Evolutionary conservation across 2,888 invertebrate genomes (phyloP).

Genomic region (Rhingia rostrata): DNA sequence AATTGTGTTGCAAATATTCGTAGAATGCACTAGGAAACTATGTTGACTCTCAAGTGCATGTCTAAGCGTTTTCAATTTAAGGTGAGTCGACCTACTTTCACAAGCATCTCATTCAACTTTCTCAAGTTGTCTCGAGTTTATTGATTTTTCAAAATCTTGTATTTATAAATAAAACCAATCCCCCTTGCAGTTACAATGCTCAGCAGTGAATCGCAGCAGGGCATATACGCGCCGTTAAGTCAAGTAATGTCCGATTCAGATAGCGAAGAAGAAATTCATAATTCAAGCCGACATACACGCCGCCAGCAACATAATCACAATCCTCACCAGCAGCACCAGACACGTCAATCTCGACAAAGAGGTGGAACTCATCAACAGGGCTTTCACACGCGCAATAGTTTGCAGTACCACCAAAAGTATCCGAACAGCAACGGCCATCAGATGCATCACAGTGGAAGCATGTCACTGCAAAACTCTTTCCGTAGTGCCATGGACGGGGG

Average conservation of each 20-base stretch:
- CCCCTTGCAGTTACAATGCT: conserved; percentile 80
- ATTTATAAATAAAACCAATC: conserved; percentile 10
- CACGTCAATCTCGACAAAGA: conserved; percentile 56
- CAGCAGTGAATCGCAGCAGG: conserved; percentile 83
- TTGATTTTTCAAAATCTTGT: conserved; percentile 78
- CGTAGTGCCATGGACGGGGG: conserved; percentile 81
- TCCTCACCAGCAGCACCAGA: conserved; percentile 75
- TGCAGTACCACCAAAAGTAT: conserved; percentile 67
- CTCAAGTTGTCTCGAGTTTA: conserved; percentile 62
- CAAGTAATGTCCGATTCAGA: conserved; percentile 91
- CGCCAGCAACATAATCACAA: conserved; percentile 76
- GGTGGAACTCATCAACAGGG: conserved; percentile 54
- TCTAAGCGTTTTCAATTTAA: conserved; percentile 77
- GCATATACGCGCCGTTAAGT: conserved; percentile 89
- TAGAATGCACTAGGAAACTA: conserved; percentile 63
- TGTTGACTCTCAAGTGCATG: conserved; percentile 75
- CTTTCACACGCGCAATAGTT: conserved; percentile 69
- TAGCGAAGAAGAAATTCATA: conserved; percentile 88
- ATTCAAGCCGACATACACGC: conserved; percentile 76
- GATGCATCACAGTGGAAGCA: conserved; percentile 68
- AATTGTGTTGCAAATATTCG: conserved; percentile 10
- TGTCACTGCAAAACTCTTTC: conserved; percentile 79
- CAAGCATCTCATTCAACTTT: background rate
- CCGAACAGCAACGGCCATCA: conserved; percentile 49
- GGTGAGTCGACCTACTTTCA: conserved; percentile 68